Evolutionary conservation across 2,888 invertebrate genomes (phyloP), one percentile per base, ranked within the genome.

Genomic region (Ochropleura plecta): DNA sequence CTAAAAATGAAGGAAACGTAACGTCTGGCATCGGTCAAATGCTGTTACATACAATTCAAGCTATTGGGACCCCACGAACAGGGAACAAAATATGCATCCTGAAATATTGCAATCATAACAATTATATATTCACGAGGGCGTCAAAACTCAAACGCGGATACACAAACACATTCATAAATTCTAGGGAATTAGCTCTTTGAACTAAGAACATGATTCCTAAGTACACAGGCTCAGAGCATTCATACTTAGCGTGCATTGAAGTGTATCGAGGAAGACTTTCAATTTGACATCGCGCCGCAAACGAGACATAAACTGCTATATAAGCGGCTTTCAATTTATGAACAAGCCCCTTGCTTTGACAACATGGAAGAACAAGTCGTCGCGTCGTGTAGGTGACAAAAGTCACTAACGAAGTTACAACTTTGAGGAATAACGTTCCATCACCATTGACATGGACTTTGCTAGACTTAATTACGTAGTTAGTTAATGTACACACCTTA

Each of bases 91-190:
- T 42, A 60, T 10, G 73, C 51, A 53, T 78, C 73, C 83, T 44
- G 67, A 93, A 91, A 91, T 92, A 92, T 91, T 88, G 86, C 90
- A 80, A 73, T 79, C 90, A 92, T 88, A 91, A n/a, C n/a, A n/a
- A n/a, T 93, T 91, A 90, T 88, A 91, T 89, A 85, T 81, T 84
- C 76, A 87, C 86, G 86, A 90, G 88, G 90, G 84, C 86, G 84
- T 85, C 88, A 86, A 88, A 90, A 91, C 89, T 90, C 46, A 60
- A 59, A 91, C 88, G 85, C 59, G n/a, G 69, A 82, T 78, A 78
- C 83, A 82, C 40, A 69, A 79, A 85, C 78, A 76, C 82, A 86
- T 86, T 85, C 83, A 81, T 69, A 70, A 72, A 76, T 85, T 80
- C 73, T 78, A 83, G 73, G 76, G 81, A 82, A 82, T 85, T 81